Evolutionary conservation across 2,113 vertebrate genomes (phyloP), one percentile per base, ranked within the genome.

Genomic region (Gila orcuttii): DNA sequence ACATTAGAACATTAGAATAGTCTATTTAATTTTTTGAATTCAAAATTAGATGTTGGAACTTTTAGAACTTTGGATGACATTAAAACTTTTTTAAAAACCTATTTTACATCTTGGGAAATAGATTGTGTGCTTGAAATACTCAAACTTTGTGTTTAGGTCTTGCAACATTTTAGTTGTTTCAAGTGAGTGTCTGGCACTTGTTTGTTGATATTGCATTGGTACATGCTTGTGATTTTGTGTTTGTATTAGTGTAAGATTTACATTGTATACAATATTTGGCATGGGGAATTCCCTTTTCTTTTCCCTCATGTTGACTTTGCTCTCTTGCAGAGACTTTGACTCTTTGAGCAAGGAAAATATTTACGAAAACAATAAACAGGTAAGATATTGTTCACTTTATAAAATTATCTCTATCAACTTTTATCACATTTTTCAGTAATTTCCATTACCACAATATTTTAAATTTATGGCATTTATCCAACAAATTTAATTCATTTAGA

Each of bases 291-390:
- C n/a, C 52, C 12, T 25, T 25, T 62, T 75, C 6, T 66, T 3
- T 78, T 76, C 28, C 12, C 86, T 21, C 74, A 52, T 57, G 17
- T 85, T 45, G 11, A 57, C 19, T 83, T 80, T 62, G 6, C 25
- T 88, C 47, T 87, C 31, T 86, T 85, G 82, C 94, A 99, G 98
- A 91, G 82, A 99, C 87, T 99, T 97, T 23, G 88, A 92, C 73
- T 94, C 94, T 1, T 95, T 99, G 90, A 96, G 91, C 83, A 99
- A 99, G 90, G 97, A 98, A 84, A 93, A 99, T 39, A 85, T 99
- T 82, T 99, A 96, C 0, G 96, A 99, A 28, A 99, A 99, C 95
- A 99, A 99, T 93, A 93, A 97, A 21, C 87, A 97, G 97, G 98
- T 99, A 92, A 96, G 97, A 91, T 31, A 36, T 8, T n/a, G 19